Conservation (phyloP, 2,797 vertebrate species). For the Onychomys leucogaster region DNA sequence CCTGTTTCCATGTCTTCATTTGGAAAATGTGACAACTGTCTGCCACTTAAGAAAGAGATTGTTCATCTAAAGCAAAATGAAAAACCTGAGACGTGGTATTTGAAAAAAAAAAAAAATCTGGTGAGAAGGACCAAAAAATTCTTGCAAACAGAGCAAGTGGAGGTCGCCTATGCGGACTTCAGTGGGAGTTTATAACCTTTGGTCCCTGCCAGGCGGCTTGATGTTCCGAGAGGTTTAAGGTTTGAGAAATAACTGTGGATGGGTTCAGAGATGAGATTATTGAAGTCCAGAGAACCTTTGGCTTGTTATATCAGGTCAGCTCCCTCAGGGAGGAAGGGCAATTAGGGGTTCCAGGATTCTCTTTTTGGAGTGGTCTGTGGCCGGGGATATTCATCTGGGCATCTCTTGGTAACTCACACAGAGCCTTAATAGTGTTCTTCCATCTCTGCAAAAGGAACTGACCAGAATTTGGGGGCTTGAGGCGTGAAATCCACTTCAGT, state of each 20-base stretch:
- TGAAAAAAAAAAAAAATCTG: neutral
- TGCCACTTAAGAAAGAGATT: slow-evolving; percentile 39
- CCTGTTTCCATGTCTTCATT: slow-evolving; percentile 60
- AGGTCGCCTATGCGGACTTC: neutral
- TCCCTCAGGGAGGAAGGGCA: neutral
- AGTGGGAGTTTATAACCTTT: neutral
- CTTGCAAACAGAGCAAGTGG: neutral
- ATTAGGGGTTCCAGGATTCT: neutral
- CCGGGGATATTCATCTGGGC: neutral
- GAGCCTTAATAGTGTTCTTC: neutral
- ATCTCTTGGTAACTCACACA: neutral
- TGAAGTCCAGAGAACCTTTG: neutral
- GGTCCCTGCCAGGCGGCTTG: neutral
- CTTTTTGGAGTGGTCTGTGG: neutral
- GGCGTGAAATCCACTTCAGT: neutral
- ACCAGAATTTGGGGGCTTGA: neutral
- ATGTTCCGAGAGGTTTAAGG: neutral
- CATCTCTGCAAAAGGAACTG: neutral
- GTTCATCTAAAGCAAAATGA: slow-evolving; percentile 43
- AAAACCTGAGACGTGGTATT: neutral
- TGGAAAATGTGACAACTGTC: slow-evolving; percentile 77
- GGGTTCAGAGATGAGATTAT: neutral
- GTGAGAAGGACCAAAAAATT: neutral
- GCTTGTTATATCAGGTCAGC: neutral
- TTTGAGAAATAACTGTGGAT: slow-evolving; percentile 23